A percentile compares a stretch with the other conserved stretches of the same genome.
phyloP scores from a whole-genome alignment of 2,113 vertebrate species.

The Andinoacara biseriatus region DNA sequence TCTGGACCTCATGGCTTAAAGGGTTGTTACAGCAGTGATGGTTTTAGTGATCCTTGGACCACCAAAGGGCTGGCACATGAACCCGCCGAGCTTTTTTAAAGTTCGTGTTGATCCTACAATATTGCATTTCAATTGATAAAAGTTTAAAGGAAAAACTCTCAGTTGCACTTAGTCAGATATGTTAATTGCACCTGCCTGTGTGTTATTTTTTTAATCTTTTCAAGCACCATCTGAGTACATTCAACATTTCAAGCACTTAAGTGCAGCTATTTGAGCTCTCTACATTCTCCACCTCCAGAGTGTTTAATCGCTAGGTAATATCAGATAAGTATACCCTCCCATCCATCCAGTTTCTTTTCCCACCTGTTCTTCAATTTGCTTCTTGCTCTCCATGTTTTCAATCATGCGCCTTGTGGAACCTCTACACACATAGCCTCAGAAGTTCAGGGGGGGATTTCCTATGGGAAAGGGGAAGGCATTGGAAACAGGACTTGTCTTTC shows the following conservation, averaged over 20 bases:
- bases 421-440: background rate
- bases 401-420: background rate
- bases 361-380: background rate
- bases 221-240: conserved; percentile 28
- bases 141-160: conserved; percentile 4
- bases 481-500: background rate
- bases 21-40: conserved; percentile 55
- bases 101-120: conserved; percentile 17
- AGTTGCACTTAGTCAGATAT: conserved; percentile 14
- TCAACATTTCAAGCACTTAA: conserved; percentile 57
- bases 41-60: conserved; percentile 56
- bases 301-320: conserved; percentile 40
- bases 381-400: background rate
- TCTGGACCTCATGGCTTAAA: conserved; percentile 47
- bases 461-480: background rate
- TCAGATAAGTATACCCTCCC: conserved; percentile 13
- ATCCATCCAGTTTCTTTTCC: background rate
- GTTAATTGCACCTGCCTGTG: conserved; percentile 25
- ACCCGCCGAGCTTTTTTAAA: conserved; percentile 10
- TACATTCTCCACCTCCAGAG: conserved; percentile 34
- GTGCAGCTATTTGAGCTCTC: conserved; percentile 59
- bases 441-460: background rate
- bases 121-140: conserved; percentile 19
- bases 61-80: conserved; percentile 23
- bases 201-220: background rate